These are phyloP conservation scores for Tragulus kanchil DNA, from an alignment of 2,113 vertebrate genomes.

Conservation along the genomic window DNA sequence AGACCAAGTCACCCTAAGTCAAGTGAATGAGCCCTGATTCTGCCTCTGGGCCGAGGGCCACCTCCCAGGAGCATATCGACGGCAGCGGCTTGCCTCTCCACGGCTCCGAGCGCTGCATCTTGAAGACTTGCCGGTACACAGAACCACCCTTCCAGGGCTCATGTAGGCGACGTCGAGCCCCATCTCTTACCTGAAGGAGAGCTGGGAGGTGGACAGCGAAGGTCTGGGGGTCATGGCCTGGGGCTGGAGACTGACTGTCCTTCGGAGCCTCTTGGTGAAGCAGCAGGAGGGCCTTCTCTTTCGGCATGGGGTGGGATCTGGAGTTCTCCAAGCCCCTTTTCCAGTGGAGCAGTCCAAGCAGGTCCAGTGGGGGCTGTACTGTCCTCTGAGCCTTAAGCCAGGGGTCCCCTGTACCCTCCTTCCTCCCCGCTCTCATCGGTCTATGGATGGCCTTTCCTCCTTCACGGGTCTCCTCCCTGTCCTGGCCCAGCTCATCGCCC, in stretches of 20 bases:
- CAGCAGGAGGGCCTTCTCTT: neutral
- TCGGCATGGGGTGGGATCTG: neutral
- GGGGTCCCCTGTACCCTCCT: neutral
- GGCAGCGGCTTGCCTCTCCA: neutral
- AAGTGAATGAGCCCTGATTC: neutral
- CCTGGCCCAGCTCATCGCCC: neutral
- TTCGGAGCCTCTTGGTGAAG: neutral
- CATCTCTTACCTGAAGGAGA: neutral
- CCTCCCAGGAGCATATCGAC: no score
- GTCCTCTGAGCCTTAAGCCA: neutral
- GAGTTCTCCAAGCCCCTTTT: neutral
- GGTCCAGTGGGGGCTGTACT: neutral
- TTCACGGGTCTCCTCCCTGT: neutral
- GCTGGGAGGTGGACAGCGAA: neutral
- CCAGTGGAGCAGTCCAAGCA: neutral
- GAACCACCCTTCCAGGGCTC: neutral
- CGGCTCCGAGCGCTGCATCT: neutral
- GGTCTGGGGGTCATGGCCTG: neutral
- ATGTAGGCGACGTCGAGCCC: neutral
- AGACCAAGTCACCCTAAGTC: neutral
- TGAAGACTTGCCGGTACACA: neutral
- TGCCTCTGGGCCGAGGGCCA: neutral
- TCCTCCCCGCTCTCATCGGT: accelerated
- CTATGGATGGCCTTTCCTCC: accelerated
- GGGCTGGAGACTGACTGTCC: neutral